phyloP scores from a whole-genome alignment of 2,888 invertebrate species.

The Gonocerus acuteangulatus region DNA sequence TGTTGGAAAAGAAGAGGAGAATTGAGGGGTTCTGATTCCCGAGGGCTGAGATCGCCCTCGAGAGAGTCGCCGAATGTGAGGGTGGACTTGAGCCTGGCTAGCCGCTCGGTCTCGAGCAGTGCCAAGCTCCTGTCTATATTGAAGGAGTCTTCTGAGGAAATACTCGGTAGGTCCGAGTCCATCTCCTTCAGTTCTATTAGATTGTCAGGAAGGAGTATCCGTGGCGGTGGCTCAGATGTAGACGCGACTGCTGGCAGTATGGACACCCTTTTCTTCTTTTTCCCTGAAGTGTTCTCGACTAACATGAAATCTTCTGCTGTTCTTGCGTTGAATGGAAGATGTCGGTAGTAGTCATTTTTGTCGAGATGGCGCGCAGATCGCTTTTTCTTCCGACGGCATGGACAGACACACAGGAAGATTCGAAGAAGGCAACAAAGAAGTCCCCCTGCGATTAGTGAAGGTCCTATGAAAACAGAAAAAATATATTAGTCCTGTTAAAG shows the following conservation, averaged over 20 bases:
- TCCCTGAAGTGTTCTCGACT: slow-evolving; percentile 35
- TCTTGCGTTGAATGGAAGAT: slow-evolving; percentile 40
- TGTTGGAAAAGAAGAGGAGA: slow-evolving; percentile 37
- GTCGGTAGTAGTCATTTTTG: slow-evolving; percentile 41
- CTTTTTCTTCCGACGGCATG: slow-evolving; percentile 38
- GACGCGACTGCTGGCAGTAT: slow-evolving; percentile 43
- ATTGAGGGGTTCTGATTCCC: slow-evolving; percentile 36
- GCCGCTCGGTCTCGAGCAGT: slow-evolving; percentile 34
- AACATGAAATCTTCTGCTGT: slow-evolving; percentile 39
- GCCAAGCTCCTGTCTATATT: slow-evolving; percentile 34
- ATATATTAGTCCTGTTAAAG: too few relatives aligned
- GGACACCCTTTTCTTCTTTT: slow-evolving; percentile 44
- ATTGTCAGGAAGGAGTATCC: slow-evolving; percentile 30
- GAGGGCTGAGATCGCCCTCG: slow-evolving; percentile 41
- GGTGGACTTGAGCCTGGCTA: slow-evolving; percentile 39
- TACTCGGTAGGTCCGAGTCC: slow-evolving; percentile 33
- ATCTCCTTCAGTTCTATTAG: slow-evolving; percentile 36
- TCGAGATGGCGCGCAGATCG: slow-evolving; percentile 36
- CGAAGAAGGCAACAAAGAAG: slow-evolving; percentile 74
- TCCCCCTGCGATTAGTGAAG: slow-evolving; percentile 60
- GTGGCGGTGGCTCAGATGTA: slow-evolving; percentile 41
- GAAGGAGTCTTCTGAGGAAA: slow-evolving; percentile 36
- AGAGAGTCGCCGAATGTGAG: slow-evolving; percentile 38
- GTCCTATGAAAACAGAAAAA: slow-evolving; percentile 4
- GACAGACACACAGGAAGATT: slow-evolving; percentile 72